phyloP scores from a whole-genome alignment of 1,140 invertebrate genomes.

The Aphis gossypii region DNA sequence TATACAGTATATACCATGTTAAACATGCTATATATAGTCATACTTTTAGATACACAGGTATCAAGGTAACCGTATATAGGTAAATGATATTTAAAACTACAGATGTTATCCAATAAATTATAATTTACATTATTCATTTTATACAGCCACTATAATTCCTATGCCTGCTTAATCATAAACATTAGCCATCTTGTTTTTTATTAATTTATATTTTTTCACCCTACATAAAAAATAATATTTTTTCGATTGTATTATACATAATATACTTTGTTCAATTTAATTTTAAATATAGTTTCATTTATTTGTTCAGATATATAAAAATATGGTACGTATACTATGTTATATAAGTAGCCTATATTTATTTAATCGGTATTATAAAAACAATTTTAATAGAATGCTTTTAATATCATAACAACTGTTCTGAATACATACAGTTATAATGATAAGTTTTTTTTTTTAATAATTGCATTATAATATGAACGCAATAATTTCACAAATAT shows the following conservation, averaged over 20 bases:
- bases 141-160: neutral
- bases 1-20: too few species aligned
- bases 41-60: neutral
- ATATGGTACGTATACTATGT: neutral
- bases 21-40: neutral
- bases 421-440: neutral
- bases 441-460: neutral
- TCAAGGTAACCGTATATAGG: neutral
- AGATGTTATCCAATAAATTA: constrained; percentile 3
- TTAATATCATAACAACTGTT: neutral
- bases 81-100: neutral
- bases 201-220: neutral
- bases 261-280: too few species aligned
- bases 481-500: neutral
- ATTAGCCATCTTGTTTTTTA: neutral
- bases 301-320: neutral
- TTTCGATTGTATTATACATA: neutral
- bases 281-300: neutral
- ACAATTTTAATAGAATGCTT: neutral
- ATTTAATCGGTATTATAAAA: neutral
- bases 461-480: constrained; percentile 5
- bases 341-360: neutral
- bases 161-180: neutral
- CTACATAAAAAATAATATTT: neutral
- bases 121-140: neutral